Base-by-base conservation (phyloP, 2,113 vertebrate genomes). In the Psittacus erithacus region DNA sequence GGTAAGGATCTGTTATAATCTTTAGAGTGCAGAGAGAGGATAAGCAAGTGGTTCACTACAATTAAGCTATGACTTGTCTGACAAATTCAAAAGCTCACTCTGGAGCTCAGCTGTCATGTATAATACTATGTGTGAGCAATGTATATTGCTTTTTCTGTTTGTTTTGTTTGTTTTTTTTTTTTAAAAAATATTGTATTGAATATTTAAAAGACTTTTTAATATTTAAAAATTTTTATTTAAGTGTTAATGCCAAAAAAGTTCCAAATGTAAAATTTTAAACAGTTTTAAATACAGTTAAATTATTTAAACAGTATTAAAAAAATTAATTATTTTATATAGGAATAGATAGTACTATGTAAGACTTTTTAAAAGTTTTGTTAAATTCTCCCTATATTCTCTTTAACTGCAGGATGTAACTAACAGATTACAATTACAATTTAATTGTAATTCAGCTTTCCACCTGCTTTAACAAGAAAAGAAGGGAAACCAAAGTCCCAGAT, bases 201-300 rank as follows among this genome's bases (percentile, higher is more conserved):
- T 96, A 95, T 93, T 94, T 94, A 70, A 88, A 92, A 78, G 63
- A 67, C 8, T 83, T 97, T 98, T 96, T 94, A 78, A 89, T 95
- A 92, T 85, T 64, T 57, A 28, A 93, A 95, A 33, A 73, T 23
- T 5, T 24, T 63, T 83, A 88, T 91, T 94, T 94, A 95, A 93
- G 44, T 89, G 81, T 35, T 64, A 92, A 79, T 83, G 57, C 81
- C 60, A 82, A 84, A 92, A 83, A 71, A 29, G 47, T 89, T 86
- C 63, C 59, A 88, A 84, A 39, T 28, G 33, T 25, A 43, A 82
- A 69, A 81, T 87, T 95, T 50, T 69, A 65, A 95, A 96, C 90
- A 50, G 49, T 91, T 92, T 86, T 87, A 92, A 73, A 88, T 77
- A 79, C 68, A 90, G 60, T 91, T 78, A 80, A 79, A 71, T 92